Evolutionary conservation across 53 echinoderm and acorn worm species (phyloP).

Genomic region (Glandiceps talaboti): DNA sequence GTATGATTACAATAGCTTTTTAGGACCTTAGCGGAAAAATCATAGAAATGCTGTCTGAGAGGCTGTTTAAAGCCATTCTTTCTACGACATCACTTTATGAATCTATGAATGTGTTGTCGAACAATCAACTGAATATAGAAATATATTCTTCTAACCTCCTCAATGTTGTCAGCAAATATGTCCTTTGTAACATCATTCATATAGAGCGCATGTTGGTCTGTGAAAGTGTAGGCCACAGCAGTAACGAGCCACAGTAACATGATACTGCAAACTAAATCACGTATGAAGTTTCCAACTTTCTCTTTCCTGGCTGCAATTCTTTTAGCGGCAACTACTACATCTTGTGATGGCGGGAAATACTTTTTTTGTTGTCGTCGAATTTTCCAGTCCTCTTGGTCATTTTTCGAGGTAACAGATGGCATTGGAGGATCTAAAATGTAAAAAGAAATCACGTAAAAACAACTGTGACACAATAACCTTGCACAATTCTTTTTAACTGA

Average conservation of each 20-base stretch:
- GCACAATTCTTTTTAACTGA: too few relatives aligned
- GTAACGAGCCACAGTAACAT: slow-evolving; percentile 54
- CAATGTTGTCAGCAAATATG: slow-evolving; percentile 30
- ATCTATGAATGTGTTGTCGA: too few relatives aligned
- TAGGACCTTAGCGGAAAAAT: background rate
- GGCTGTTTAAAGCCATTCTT: too few relatives aligned
- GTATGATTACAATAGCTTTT: background rate
- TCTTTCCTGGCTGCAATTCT: slow-evolving; percentile 28
- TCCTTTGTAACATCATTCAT: slow-evolving; percentile 38
- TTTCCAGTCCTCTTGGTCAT: background rate
- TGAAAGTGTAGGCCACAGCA: slow-evolving; percentile 57
- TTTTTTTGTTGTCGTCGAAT: background rate
- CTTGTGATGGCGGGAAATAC: slow-evolving; percentile 52
- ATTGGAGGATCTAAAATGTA: background rate
- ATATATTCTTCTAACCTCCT: slow-evolving; percentile 74
- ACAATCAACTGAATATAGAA: too few relatives aligned
- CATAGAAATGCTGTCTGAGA: too few relatives aligned
- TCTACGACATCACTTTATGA: too few relatives aligned
- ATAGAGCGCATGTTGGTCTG: slow-evolving; percentile 38
- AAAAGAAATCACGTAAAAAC: too few relatives aligned
- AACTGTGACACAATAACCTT: too few relatives aligned
- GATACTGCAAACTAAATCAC: slow-evolving; percentile 53
- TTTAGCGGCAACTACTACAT: slow-evolving; percentile 37
- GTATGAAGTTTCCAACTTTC: slow-evolving; percentile 57
- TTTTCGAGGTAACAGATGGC: background rate